Base-by-base conservation (phyloP, 2,888 invertebrate genomes). In the Stegophylla sp. region DNA sequence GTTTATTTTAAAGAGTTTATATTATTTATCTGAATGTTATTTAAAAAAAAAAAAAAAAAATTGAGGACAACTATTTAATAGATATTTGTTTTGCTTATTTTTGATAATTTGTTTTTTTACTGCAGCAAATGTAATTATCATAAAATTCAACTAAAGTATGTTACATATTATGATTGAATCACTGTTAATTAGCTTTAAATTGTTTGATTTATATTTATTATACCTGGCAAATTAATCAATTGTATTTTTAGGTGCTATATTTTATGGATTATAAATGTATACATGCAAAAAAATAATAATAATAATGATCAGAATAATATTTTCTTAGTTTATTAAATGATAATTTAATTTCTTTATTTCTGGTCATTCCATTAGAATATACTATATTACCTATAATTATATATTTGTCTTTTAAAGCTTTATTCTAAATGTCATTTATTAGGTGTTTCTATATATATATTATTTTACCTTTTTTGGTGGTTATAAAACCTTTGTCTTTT, bases 391-490 rank as follows among this genome's bases (percentile, higher is more conserved):
- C 1, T 9, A 48, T 28, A 15, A 26, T 2, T 71, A n/a, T n/a
- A n/a, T 53, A 20, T 26, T 48, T 48, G n/a, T 28, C 28, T 73
- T 63, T 26, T 26, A 73, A 1, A 41, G 26, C 3, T 66, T 13
- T 53, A 53, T n/a, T 53, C 43, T 26, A 75, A 64, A 53, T n/a
- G n/a, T 76, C 66, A 76, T 43, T 74, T 51, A 48, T 63, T 63
- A 51, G 59, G 56, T 1, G 48, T 64, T 66, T 64, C 23, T 76
- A 53, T 53, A 23, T 53, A 10, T 43, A 72, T 74, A 41, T 51
- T 48, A 66, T 66, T 64, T 41, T 72, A 28, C 66, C 3, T 26
- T 41, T n/a, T 63, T 51, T 3, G 15, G 20, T 10, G 17, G 26
- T 51, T 20, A 63, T 48, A 23, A 2, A 23, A 48, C 48, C 20